Conservation (phyloP, 2,797 vertebrate genomes). For the Tangara arthus region DNA sequence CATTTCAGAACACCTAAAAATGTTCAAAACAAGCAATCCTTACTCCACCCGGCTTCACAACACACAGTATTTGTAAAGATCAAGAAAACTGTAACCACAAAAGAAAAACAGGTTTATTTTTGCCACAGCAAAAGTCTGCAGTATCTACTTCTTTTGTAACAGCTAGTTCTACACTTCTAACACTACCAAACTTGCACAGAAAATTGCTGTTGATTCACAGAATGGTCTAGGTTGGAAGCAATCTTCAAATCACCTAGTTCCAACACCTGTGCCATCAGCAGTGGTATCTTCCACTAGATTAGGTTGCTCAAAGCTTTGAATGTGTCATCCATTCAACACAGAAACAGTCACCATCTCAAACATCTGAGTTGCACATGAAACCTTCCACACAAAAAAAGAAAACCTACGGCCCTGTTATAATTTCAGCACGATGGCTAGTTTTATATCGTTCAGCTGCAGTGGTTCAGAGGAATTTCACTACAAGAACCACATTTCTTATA, state of each 20-base stretch:
- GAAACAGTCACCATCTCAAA: not conserved
- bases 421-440: not conserved
- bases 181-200: not conserved
- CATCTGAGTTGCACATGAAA: not conserved
- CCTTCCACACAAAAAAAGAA: not conserved
- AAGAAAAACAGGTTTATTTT: not conserved
- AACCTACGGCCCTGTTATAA: not conserved
- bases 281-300: not conserved
- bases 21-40: not conserved
- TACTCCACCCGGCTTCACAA: not conserved
- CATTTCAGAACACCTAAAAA: not conserved
- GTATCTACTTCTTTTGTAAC: not conserved
- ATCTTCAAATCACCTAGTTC: not conserved
- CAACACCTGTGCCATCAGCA: not conserved
- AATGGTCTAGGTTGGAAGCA: not conserved
- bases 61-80: not conserved
- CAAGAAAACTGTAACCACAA: not conserved
- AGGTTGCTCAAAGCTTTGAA: not conserved
- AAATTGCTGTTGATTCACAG: not conserved
- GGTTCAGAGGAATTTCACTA: not conserved
- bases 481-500: not conserved
- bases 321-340: accelerated
- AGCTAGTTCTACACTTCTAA: not conserved
- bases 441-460: not conserved
- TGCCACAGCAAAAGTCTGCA: not conserved